These are phyloP conservation scores for Cyphotilapia sp. DNA, from an alignment of 2,113 vertebrate species.

Conservation along the genomic window DNA sequence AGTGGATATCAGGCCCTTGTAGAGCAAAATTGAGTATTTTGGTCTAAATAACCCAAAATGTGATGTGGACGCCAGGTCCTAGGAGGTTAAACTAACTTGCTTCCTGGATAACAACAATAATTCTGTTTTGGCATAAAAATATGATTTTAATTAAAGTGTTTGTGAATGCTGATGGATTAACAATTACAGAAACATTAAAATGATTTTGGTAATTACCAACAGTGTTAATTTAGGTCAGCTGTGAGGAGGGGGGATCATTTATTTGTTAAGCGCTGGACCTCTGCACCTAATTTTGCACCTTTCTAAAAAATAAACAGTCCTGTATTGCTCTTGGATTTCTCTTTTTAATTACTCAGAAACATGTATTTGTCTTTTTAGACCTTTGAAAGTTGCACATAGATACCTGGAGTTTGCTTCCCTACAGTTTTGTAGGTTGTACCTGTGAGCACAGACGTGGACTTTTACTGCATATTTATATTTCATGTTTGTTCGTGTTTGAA, in stretches of 20 bases:
- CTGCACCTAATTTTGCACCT: background rate
- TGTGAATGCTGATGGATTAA: rapidly evolving
- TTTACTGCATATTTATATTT: background rate
- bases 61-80: rapidly evolving
- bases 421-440: rapidly evolving
- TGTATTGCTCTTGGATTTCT: background rate
- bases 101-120: background rate
- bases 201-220: background rate
- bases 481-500: background rate
- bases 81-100: rapidly evolving
- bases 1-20: rapidly evolving
- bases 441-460: rapidly evolving
- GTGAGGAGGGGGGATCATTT: rapidly evolving
- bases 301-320: background rate
- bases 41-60: background rate
- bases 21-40: background rate
- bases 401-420: rapidly evolving
- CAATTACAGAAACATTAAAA: background rate
- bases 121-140: background rate
- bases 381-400: rapidly evolving
- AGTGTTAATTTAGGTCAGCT: background rate
- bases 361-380: rapidly evolving
- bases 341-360: background rate
- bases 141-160: rapidly evolving
- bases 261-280: background rate